Evolutionary conservation across 2,113 vertebrate species (phyloP), one percentile per base, ranked within the genome.

Genomic region (Oreotrochilus melanogaster): DNA sequence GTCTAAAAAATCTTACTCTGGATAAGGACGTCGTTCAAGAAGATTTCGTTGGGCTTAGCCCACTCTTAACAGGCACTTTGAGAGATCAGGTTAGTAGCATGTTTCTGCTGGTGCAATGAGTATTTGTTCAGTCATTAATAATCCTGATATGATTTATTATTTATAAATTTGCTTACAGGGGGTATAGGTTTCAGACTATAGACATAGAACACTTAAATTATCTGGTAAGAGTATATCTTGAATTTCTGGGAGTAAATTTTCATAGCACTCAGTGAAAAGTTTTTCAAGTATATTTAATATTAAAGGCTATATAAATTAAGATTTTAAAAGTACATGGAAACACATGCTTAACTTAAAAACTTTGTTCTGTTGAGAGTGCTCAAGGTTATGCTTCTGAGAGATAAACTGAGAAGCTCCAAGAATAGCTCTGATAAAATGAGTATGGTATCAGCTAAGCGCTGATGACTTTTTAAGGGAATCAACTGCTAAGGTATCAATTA

Each of bases 391-490:
- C 96, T 97, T 92, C 97, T 96, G 85, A 93, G 96, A 96, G 97
- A 98, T 97, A 97, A 98, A 98, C 96, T 81, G 86, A 97, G 97
- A 96, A 96, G 82, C 86, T 98, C 99, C 98, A 98, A 98, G 98
- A 99, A 99, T 99, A 99, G 99, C 98, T 97, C 98, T 99, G 99
- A 99, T 98, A 98, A 98, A 98, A 98, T 97, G 97, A 94, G 88
- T 86, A 94, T 97, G 98, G 98, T 97, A 98, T 98, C 98, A 98
- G 98, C 98, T 98, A 96, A 97, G 96, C 96, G 23, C 94, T 96
- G 92, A 99, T 99, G 99, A 98, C 99, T 99, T 99, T 99, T 99
- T 99, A 99, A 99, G 99, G 99, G 98, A 99, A 99, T 99, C 98
- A 97, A 96, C 98, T 97, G 98, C 97, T 94, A 97, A 97, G 97